Base-by-base conservation (phyloP, 2,113 vertebrate genomes). In the Austrofundulus limnaeus region DNA sequence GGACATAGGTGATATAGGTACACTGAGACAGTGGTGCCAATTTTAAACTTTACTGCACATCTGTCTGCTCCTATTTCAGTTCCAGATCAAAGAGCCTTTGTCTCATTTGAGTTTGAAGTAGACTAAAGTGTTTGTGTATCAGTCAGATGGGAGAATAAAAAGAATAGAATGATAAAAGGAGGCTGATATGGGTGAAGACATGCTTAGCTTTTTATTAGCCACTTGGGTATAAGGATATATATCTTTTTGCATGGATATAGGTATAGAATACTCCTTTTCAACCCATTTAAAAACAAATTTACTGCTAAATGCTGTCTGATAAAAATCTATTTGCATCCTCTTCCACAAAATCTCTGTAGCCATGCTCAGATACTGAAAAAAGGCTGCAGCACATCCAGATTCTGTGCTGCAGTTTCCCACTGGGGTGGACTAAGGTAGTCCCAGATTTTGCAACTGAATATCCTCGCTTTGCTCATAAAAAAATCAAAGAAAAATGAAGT, bases 391-490 rank as follows among this genome's bases (percentile, higher is more conserved):
- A 38, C 46, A 52, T 67, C 14, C 34, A 28, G 47, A 62, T 17
- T 6, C 17, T 65, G 50, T 42, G 1, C 12, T 61, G 47, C 46
- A n/a, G 61, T 52, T 28, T 73, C 53, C 48, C 28, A 19, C 47
- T 5, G 56, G 20, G 56, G 45, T 53, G 45, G 57, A 53, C 53
- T 38, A 43, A 68, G 12, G 70, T 20, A 52, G 64, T 66, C 12
- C 1, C 23, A 23, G 6, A 59, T 61, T 49, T 56, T 55, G 46
- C 17, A 37, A 23, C 57, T 12, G 38, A 50, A 54, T 64, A 53
- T 16, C 61, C 11, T 72, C 28, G 58, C 43, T 72, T 54, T 75
- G 24, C 46, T 47, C 24, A 58, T 38, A n/a, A n/a, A n/a, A 61
- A 55, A 61, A 41, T 6, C 57, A 43, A 48, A 56, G 50, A 23